Base-by-base conservation (phyloP, 2,113 vertebrate genomes). In the Isichthys henryi region DNA sequence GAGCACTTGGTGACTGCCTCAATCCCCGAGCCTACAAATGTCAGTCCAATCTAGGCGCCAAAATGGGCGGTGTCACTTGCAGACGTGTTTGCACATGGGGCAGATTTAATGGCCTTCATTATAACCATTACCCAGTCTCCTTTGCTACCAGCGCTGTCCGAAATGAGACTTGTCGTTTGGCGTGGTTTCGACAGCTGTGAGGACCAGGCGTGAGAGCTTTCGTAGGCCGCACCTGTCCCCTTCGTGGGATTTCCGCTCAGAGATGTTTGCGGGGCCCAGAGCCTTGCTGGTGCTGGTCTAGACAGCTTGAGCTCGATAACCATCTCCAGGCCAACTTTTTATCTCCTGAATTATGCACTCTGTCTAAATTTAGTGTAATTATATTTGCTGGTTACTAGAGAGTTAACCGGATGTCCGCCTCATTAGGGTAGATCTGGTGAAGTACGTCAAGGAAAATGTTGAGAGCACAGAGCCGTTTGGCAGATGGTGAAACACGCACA, bases 1-100 rank as follows among this genome's bases (percentile, higher is more conserved):
- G 93, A 96, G 92, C 27, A 43, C 35, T 8, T n/a, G 56, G 7
- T 8, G 53, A 58, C 53, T 62, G 23, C 58, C 58, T 9, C 2
- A n/a, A 10, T 62, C 23, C 58, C 58, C 21, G 0, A 9, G 23
- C 58, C 23, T n/a, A n/a, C 23, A 3, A 62, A n/a, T n/a, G 21
- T 62, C 58, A n/a, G 58, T 62, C 58, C 8, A n/a, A n/a, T 62
- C 58, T n/a, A n/a, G 23, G 58, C 9, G n/a, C 2, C 23, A 4
- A 10, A 3, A 66, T 1, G 9, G 58, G 8, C 0, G 58, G 8
- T 4, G 58, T 27, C 8, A 10, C n/a, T 27, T n/a, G 58, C 58
- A 66, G 58, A 27, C n/a, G 0, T 66, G 2, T 3, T 1, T n/a
- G 7, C n/a, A 5, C 58, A 3, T 10, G 58, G 58, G 58, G 3